Conservation (phyloP, 2,888 invertebrate genomes). For the Pteria penguin region DNA sequence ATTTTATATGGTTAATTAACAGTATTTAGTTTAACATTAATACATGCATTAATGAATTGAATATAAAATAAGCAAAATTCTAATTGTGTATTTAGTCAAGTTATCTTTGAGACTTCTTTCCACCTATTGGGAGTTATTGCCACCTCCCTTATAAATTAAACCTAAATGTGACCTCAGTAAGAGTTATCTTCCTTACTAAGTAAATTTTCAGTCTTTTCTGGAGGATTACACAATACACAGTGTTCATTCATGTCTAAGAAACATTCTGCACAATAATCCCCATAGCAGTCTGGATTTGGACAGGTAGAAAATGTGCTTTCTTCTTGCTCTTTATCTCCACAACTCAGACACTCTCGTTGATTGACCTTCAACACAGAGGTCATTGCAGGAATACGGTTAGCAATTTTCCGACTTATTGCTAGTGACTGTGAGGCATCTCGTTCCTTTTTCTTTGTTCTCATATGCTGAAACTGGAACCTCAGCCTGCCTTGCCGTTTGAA, state of each 20-base stretch:
- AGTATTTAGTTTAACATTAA: too few relatives aligned
- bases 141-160: too few relatives aligned
- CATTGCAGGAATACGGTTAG: neutral
- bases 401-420: neutral
- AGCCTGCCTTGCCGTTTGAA: slow-evolving; percentile 46
- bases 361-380: neutral
- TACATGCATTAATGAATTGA: too few relatives aligned
- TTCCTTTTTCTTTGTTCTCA: slow-evolving; percentile 4
- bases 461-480: slow-evolving; percentile 21
- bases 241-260: slow-evolving; percentile 14
- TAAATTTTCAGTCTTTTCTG: too few relatives aligned
- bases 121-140: too few relatives aligned
- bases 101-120: too few relatives aligned
- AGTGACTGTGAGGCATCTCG: neutral
- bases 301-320: slow-evolving; percentile 4
- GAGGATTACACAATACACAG: slow-evolving; percentile 26
- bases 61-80: too few relatives aligned
- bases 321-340: neutral
- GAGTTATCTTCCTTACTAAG: too few relatives aligned
- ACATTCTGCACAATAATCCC: slow-evolving; percentile 25
- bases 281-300: slow-evolving; percentile 11
- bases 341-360: slow-evolving; percentile 17
- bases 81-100: too few relatives aligned
- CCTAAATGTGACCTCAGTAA: too few relatives aligned
- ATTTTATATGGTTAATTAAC: too few relatives aligned